phyloP scores from a whole-genome alignment of 2,797 vertebrate genomes.

The Diceros bicornis region DNA sequence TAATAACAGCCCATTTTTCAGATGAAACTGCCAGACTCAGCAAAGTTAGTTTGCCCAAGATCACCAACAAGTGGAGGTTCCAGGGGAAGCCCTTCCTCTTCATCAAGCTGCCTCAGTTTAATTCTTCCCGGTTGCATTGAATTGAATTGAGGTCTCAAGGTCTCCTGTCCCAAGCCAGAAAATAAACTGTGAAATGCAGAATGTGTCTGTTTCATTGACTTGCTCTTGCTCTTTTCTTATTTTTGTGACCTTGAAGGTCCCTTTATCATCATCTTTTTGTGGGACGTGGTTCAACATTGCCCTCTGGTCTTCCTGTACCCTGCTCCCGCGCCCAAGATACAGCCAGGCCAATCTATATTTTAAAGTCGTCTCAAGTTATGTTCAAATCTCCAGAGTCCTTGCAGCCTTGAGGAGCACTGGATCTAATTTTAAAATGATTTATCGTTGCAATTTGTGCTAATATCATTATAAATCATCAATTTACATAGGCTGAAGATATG shows the following conservation, averaged over 20 bases:
- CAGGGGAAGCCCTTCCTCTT: not conserved
- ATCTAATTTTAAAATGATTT: conserved; percentile 83
- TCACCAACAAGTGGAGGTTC: not conserved
- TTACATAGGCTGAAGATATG: conserved; percentile 78
- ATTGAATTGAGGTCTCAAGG: not conserved
- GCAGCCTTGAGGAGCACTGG: conserved; percentile 55
- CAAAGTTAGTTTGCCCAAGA: not conserved
- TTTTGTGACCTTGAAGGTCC: not conserved
- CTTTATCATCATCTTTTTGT: not conserved
- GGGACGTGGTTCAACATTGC: not conserved
- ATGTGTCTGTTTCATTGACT: not conserved
- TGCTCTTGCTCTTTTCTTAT: conserved; percentile 21
- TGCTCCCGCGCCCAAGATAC: not conserved
- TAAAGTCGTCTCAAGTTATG: conserved; percentile 71
- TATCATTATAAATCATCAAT: conserved; percentile 84
- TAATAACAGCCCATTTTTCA: not conserved
- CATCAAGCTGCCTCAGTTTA: not conserved
- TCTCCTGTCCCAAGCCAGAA: conserved; percentile 17
- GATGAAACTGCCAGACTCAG: not conserved
- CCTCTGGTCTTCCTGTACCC: not conserved
- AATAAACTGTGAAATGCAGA: not conserved
- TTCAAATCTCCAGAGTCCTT: conserved; percentile 66
- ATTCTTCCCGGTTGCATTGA: not conserved
- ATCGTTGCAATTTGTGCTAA: conserved; percentile 76
- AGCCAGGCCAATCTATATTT: conserved; percentile 41